Evolutionary conservation across 2,888 invertebrate species (phyloP), one percentile per base, ranked within the genome.

Genomic region (Exocentrus adspersus): DNA sequence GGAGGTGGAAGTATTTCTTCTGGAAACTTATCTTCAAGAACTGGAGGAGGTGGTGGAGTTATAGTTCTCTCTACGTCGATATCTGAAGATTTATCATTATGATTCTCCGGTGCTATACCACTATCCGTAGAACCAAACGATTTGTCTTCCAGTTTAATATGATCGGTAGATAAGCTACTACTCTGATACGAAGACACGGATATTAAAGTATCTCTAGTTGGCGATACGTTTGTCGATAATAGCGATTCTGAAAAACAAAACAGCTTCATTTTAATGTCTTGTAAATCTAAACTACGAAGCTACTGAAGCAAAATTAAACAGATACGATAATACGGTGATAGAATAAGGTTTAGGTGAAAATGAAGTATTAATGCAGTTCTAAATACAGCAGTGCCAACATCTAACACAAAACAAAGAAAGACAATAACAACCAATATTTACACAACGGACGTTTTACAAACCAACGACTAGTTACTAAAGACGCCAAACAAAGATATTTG

Each of bases 221-320:
- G 19, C 54, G 71, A 30, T 43, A 62, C 56, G 60, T 62, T 58
- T 41, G 64, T 53, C 7, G 75, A 75, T 30, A 68, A 45, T 63
- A 73, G 41, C 24, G 75, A 75, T 69, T 75, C 76, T 77, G 74
- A 62, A 77, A 75, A 73, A 71, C 51, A 65, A 65, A 67, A 66
- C 20, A 14, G 19, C 14, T 56, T 54, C 41, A 53, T 19, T 53
- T 57, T 46, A 46, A 46, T 46, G 19, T 10, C 2, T 9, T 2
- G 51, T 28, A 9, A 12, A 3, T 9, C 24, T 6, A 21, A 52
- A 50, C 32, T 37, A 20, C 41, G 41, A 61, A 42, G 50, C 51
- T 24, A 24, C 17, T 51, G 28, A 52, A 30, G 28, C 17, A 50
- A n/a, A 43, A 17, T 48, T 24, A 20, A 53, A 45, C 51, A 53